A percentile compares a stretch with the other conserved stretches of the same genome.
These are phyloP conservation scores for Eleutherodactylus coqui DNA, from an alignment of 2,797 vertebrate genomes.

Conservation along the genomic window DNA sequence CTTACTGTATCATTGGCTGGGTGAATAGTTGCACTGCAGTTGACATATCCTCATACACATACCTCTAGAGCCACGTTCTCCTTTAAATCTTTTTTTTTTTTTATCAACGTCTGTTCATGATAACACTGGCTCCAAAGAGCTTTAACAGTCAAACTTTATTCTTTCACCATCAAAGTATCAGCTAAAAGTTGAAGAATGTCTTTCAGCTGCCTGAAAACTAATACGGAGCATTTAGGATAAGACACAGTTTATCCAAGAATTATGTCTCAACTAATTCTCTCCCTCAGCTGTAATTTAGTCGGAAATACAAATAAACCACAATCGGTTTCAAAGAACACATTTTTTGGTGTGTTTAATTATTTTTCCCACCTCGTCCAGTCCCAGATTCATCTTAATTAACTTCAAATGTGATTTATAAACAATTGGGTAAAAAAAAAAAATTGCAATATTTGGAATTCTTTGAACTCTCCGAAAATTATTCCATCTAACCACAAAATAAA, in stretches of 20 bases:
- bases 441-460: slow-evolving; percentile 58
- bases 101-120: slow-evolving; percentile 51
- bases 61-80: slow-evolving; percentile 9
- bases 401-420: slow-evolving; percentile 61
- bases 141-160: slow-evolving; percentile 57
- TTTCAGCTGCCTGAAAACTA: slow-evolving; percentile 62
- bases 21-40: neutral
- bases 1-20: neutral
- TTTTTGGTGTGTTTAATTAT: slow-evolving; percentile 54
- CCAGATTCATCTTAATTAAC: slow-evolving; percentile 57
- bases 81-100: slow-evolving; percentile 49
- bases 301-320: slow-evolving; percentile 62
- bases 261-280: slow-evolving; percentile 62
- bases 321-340: slow-evolving; percentile 47
- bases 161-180: slow-evolving; percentile 53
- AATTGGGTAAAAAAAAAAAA: slow-evolving; percentile 42
- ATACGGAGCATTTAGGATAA: slow-evolving; percentile 59
- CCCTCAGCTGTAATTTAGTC: slow-evolving; percentile 54
- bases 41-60: slow-evolving; percentile 11
- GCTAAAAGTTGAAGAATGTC: slow-evolving; percentile 55
- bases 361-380: slow-evolving; percentile 59
- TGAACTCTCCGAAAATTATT: slow-evolving; percentile 61
- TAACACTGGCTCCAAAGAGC: slow-evolving; percentile 51
- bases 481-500: slow-evolving; percentile 61
- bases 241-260: slow-evolving; percentile 61